Percentiles rank a stretch among this genome's conserved stretches.
Conservation (phyloP, 2,888 invertebrate genomes). For the Miltochrista miniata region DNA sequence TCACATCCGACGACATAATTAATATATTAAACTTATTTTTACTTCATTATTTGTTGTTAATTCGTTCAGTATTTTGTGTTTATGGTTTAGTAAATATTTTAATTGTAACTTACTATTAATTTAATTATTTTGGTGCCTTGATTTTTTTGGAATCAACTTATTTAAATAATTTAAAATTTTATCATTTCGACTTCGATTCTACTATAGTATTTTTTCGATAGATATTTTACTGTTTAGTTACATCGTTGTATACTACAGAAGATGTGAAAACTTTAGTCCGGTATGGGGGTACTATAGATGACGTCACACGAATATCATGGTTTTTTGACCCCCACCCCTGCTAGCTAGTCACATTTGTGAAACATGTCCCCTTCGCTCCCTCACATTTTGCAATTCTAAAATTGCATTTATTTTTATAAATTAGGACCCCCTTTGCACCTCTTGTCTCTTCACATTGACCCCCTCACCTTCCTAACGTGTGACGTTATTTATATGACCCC, state of each 20-base stretch:
- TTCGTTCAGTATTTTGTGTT: conserved; percentile 74
- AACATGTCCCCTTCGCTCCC: too few relatives aligned
- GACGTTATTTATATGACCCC: too few relatives aligned
- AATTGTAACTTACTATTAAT: conserved; percentile 57
- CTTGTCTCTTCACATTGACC: too few relatives aligned
- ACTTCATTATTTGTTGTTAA: conserved; percentile 50
- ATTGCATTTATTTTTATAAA: too few relatives aligned
- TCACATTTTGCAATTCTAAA: too few relatives aligned
- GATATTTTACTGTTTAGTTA: conserved; percentile 31
- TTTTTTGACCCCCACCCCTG: too few relatives aligned
- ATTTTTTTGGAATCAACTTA: conserved; percentile 59
- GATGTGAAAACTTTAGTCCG: conserved; percentile 24
- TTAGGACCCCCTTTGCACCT: too few relatives aligned
- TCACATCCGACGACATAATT: conserved; percentile 51
- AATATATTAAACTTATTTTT: conserved; percentile 40
- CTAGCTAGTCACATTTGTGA: too few relatives aligned
- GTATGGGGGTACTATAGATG: too few relatives aligned
- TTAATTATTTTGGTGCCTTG: conserved; percentile 78
- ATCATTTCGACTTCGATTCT: conserved; percentile 32
- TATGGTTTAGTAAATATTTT: conserved; percentile 57
- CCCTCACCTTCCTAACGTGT: too few relatives aligned
- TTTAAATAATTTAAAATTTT: conserved; percentile 41
- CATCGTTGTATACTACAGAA: conserved; percentile 18
- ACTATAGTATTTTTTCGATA: conserved; percentile 37
- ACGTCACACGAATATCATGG: too few relatives aligned